These are phyloP conservation scores for Diogma glabrata DNA, from an alignment of 2,888 invertebrate genomes.

Conservation along the genomic window DNA sequence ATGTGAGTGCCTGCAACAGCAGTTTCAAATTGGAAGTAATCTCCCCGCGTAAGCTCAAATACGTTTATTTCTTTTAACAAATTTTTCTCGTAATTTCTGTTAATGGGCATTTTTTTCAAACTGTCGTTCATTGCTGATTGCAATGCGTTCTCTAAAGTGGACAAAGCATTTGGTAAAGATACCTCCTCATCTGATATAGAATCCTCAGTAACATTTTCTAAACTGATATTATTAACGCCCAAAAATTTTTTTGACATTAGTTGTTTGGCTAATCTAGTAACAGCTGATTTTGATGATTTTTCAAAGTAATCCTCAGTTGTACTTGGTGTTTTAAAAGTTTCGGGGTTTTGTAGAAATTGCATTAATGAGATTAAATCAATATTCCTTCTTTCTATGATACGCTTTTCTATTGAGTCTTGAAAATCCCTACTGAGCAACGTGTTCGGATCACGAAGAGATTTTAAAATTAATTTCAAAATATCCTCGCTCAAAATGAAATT, in stretches of 20 bases:
- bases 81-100: not conserved
- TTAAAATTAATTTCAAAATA: conserved; percentile 10
- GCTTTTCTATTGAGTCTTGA: too few species aligned
- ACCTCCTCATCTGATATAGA: not conserved
- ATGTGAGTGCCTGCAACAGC: not conserved
- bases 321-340: not conserved
- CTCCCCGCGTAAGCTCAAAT: not conserved
- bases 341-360: not conserved
- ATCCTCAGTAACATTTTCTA: conserved; percentile 3
- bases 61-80: not conserved
- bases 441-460: conserved; percentile 3
- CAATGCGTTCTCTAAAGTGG: too few species aligned
- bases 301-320: conserved; percentile 1
- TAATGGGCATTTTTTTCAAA: not conserved
- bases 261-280: too few species aligned
- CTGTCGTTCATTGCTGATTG: too few species aligned
- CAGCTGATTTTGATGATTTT: not conserved
- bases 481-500: conserved; percentile 6
- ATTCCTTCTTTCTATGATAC: not conserved
- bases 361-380: conserved; percentile 1
- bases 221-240: too few species aligned
- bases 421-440: too few species aligned
- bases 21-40: not conserved
- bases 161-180: too few species aligned
- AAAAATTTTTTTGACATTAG: not conserved